Evolutionary conservation across 2,797 vertebrate species (phyloP).

Genomic region (Acanthurus lineatus): DNA sequence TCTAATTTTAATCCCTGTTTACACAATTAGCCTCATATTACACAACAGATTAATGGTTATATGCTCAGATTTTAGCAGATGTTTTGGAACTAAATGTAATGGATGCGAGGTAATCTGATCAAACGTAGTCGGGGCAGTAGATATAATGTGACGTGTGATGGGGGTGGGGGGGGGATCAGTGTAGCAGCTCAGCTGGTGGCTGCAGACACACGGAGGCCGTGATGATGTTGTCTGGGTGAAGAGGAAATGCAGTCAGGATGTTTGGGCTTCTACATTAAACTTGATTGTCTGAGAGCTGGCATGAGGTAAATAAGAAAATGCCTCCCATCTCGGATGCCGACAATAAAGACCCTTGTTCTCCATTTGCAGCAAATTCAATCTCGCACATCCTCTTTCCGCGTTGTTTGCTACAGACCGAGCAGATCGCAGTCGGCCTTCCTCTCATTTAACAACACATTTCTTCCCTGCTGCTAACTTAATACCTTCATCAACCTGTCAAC

Average conservation of each 20-base stretch:
- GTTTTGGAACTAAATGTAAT: neutral
- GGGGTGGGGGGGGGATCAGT: neutral
- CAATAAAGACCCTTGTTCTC: slow-evolving; percentile 22
- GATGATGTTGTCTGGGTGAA: neutral
- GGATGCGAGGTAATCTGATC: slow-evolving; percentile 12
- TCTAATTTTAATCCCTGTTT: neutral
- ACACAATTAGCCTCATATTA: neutral
- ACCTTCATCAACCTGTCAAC: slow-evolving; percentile 58
- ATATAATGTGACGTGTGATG: neutral
- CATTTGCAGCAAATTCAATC: slow-evolving; percentile 52
- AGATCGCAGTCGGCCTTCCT: slow-evolving; percentile 47
- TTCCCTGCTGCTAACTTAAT: slow-evolving; percentile 43
- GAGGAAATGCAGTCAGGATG: slow-evolving; percentile 20
- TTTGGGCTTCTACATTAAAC: slow-evolving; percentile 40
- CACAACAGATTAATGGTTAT: neutral
- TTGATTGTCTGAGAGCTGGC: slow-evolving; percentile 13
- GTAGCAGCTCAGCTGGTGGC: slow-evolving; percentile 6
- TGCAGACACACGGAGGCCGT: neutral
- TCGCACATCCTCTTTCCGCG: slow-evolving; percentile 20
- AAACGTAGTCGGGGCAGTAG: neutral
- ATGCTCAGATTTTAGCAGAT: too few species aligned
- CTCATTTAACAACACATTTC: slow-evolving; percentile 54
- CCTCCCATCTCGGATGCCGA: slow-evolving; percentile 15
- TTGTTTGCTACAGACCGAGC: slow-evolving; percentile 28
- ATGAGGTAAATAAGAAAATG: slow-evolving; percentile 50